phyloP scores from a whole-genome alignment of 2,888 invertebrate species.

The Sepioteuthis lessoniana region DNA sequence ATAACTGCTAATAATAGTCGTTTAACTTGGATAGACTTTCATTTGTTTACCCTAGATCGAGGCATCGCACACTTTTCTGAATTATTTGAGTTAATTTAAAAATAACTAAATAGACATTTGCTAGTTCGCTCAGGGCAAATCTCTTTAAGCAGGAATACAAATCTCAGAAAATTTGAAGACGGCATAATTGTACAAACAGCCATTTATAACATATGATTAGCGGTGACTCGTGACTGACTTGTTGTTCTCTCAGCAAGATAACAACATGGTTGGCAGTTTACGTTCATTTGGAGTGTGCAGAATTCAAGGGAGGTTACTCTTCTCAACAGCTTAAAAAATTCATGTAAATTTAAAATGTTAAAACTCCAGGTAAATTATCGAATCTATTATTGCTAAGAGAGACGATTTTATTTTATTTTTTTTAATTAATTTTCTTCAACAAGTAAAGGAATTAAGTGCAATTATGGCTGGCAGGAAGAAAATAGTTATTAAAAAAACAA shows the following conservation, averaged over 20 bases:
- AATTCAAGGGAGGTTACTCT: neutral
- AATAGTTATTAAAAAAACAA: neutral
- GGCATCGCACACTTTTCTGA: neutral
- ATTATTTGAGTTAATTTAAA: neutral
- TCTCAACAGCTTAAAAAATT: neutral
- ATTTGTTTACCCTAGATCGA: neutral
- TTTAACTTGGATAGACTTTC: neutral
- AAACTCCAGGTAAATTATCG: no score
- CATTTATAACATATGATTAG: neutral
- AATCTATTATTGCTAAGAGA: no score
- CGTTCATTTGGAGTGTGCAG: neutral
- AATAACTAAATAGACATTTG: neutral
- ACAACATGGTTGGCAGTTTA: neutral
- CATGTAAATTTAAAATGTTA: no score
- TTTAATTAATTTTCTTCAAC: no score
- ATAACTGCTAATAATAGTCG: neutral
- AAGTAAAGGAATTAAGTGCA: neutral
- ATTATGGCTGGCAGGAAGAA: neutral
- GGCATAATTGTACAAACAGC: neutral
- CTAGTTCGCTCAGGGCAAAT: neutral
- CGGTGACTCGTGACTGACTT: neutral
- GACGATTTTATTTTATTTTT: no score
- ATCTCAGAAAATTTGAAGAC: neutral
- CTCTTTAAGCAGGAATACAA: neutral
- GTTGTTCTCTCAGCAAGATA: neutral